phyloP scores from a whole-genome alignment of 2,797 vertebrate species.

The Acropternis orthonyx region DNA sequence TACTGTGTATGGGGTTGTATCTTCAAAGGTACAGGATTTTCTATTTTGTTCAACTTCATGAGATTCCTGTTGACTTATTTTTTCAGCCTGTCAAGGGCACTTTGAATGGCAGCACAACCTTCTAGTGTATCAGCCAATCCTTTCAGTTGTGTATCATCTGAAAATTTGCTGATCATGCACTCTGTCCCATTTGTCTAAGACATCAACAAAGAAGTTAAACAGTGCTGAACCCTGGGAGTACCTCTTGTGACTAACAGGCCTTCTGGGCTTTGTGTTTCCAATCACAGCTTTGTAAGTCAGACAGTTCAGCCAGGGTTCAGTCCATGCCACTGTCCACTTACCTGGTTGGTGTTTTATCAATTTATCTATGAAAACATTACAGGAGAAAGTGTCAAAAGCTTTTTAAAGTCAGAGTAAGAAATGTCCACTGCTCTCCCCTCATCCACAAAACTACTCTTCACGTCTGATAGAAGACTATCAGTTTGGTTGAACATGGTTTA shows the following conservation, averaged over 20 bases:
- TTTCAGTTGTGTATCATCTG: neutral
- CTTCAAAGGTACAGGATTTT: neutral
- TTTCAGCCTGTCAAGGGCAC: neutral
- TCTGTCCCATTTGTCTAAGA: neutral
- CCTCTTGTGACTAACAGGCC: neutral
- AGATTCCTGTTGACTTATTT: neutral
- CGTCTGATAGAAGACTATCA: neutral
- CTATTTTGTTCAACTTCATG: neutral
- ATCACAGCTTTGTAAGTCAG: neutral
- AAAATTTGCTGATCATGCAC: neutral
- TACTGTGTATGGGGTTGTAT: neutral
- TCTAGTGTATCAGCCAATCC: neutral
- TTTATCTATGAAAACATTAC: neutral
- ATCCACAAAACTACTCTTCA: neutral
- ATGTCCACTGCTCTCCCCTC: neutral
- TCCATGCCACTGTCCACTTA: neutral
- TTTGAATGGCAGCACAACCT: neutral
- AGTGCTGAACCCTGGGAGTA: neutral
- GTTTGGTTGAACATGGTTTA: neutral
- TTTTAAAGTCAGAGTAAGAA: neutral
- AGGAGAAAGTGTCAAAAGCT: neutral
- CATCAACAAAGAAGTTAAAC: neutral
- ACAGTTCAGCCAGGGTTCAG: neutral
- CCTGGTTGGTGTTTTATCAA: neutral
- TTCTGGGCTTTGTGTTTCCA: neutral